phyloP scores from a whole-genome alignment of 2,797 vertebrate species.

The Antrozous pallidus region DNA sequence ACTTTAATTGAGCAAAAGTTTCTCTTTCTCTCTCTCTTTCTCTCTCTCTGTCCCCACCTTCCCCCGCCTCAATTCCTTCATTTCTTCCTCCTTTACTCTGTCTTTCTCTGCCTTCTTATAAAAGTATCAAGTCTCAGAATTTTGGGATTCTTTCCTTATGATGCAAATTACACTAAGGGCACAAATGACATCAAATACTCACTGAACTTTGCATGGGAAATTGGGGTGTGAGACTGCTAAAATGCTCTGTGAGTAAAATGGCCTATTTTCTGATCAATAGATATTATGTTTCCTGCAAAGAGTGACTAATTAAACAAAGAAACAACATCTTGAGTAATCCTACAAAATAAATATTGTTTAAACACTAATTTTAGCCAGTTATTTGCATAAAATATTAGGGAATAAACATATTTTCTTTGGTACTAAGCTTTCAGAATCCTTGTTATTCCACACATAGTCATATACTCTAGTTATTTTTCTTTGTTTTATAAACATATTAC shows the following conservation, averaged over 20 bases:
- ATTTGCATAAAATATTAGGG: background rate
- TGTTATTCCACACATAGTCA: background rate
- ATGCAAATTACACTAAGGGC: background rate
- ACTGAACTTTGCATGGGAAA: background rate
- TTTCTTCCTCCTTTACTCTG: background rate
- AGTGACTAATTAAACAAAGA: background rate
- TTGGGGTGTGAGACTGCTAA: background rate
- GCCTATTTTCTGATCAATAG: background rate
- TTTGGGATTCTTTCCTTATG: background rate
- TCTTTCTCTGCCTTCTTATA: background rate
- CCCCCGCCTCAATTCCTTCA: too few species aligned
- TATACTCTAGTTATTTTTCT: background rate
- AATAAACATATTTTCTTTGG: background rate
- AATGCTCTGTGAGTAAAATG: background rate
- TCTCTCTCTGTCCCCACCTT: background rate
- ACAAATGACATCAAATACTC: background rate
- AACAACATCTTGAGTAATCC: background rate
- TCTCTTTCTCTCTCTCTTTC: background rate
- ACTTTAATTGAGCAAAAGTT: background rate
- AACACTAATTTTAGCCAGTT: background rate
- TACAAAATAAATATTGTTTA: background rate
- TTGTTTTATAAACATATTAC: background rate
- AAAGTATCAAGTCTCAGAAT: background rate
- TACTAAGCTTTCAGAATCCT: background rate
- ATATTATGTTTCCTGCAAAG: background rate